These are phyloP conservation scores for Lithobates sylvaticus DNA, from an alignment of 2,797 vertebrate species.

Conservation along the genomic window DNA sequence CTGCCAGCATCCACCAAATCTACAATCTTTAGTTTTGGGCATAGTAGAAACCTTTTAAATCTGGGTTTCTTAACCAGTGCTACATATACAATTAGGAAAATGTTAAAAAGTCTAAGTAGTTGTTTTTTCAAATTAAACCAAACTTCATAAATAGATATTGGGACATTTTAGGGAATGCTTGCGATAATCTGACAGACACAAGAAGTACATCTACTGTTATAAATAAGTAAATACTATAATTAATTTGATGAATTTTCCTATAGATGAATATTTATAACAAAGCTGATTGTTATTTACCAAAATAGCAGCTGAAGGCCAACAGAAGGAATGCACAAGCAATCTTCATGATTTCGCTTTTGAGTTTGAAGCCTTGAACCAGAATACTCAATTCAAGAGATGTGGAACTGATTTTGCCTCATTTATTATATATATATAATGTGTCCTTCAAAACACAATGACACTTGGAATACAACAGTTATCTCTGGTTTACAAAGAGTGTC, in stretches of 20 bases:
- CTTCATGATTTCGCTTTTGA: slow-evolving; percentile 44
- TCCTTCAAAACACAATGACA: slow-evolving; percentile 26
- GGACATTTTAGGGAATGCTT: too few species aligned
- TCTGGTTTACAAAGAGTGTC: neutral
- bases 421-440: slow-evolving; percentile 39
- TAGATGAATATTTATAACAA: neutral
- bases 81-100: neutral
- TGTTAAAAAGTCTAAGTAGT: too few species aligned
- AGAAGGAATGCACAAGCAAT: slow-evolving; percentile 47
- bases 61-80: neutral
- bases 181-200: neutral
- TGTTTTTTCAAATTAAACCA: too few species aligned
- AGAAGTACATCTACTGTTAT: neutral
- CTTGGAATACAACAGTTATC: slow-evolving; percentile 7
- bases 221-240: neutral
- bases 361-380: neutral
- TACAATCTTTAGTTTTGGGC: too few species aligned
- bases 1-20: too few species aligned
- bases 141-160: too few species aligned
- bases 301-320: slow-evolving; percentile 45
- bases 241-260: neutral
- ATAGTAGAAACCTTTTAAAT: too few species aligned
- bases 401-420: neutral
- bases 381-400: slow-evolving; percentile 19
- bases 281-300: slow-evolving; percentile 29